Conservation (phyloP, 2,888 invertebrate species). For the Tipula vernalis region DNA sequence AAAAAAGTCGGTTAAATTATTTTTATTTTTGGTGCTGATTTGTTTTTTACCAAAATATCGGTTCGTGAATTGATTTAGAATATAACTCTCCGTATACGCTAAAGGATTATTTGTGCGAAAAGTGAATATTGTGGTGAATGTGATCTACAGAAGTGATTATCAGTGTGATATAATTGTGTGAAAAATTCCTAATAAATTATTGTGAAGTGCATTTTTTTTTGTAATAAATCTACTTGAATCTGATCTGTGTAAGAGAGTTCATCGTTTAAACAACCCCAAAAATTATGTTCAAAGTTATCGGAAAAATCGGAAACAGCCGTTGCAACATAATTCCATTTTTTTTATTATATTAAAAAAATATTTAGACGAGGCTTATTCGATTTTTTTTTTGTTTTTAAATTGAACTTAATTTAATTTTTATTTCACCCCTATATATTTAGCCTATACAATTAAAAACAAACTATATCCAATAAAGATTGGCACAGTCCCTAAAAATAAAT, state of each 20-base stretch:
- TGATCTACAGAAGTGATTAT: background rate
- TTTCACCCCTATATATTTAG: background rate
- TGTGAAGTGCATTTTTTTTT: background rate
- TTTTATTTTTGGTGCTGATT: background rate
- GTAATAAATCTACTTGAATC: background rate
- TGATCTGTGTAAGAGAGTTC: background rate
- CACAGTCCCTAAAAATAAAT: background rate
- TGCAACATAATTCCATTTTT: background rate
- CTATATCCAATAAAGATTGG: background rate
- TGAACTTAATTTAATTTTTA: background rate
- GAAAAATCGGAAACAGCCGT: background rate
- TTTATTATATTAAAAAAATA: too few relatives aligned
- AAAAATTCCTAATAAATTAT: background rate
- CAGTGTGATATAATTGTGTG: background rate
- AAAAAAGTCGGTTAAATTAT: background rate
- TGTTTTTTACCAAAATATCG: background rate
- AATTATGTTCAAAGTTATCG: background rate
- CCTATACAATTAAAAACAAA: background rate
- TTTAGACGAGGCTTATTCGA: background rate
- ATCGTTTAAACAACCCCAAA: background rate
- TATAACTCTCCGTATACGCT: background rate
- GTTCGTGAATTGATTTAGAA: background rate
- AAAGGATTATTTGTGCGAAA: background rate
- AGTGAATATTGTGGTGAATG: background rate
- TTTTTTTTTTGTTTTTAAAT: background rate